phyloP scores from a whole-genome alignment of 1,140 invertebrate species.

The Drosophila tropicalis region DNA sequence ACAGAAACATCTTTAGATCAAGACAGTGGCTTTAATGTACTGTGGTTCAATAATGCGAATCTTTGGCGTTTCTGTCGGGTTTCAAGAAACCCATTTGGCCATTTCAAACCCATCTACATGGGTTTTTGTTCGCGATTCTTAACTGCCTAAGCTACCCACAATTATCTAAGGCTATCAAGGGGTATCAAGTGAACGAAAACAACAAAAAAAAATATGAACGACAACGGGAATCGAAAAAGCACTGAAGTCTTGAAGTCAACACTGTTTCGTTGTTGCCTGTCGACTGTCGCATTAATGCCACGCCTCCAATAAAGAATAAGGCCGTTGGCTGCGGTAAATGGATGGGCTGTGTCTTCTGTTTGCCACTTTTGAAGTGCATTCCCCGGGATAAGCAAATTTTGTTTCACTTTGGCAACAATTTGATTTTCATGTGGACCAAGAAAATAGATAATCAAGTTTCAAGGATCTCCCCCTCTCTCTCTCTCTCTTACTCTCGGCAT shows the following conservation, averaged over 20 bases:
- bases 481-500: background rate
- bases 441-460: conserved; percentile 17
- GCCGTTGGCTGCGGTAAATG: background rate
- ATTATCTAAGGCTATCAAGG: background rate
- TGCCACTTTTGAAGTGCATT: conserved; percentile 15
- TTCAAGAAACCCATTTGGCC: background rate
- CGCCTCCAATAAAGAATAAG: background rate
- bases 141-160: background rate
- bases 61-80: background rate
- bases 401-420: conserved; percentile 3
- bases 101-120: too few relatives aligned
- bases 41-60: too few relatives aligned
- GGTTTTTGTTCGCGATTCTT: background rate
- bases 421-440: conserved; percentile 11
- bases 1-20: background rate
- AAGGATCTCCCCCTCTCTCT: background rate
- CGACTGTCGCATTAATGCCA: conserved; percentile 17
- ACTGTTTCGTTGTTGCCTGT: background rate
- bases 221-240: conserved; percentile 9
- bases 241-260: conserved; percentile 1
- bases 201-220: conserved; percentile 21
- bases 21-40: background rate
- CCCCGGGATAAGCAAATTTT: background rate
- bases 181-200: background rate
- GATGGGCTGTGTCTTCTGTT: background rate